Conservation (phyloP, 2,888 invertebrate species). For the Frankliniella fusca region DNA sequence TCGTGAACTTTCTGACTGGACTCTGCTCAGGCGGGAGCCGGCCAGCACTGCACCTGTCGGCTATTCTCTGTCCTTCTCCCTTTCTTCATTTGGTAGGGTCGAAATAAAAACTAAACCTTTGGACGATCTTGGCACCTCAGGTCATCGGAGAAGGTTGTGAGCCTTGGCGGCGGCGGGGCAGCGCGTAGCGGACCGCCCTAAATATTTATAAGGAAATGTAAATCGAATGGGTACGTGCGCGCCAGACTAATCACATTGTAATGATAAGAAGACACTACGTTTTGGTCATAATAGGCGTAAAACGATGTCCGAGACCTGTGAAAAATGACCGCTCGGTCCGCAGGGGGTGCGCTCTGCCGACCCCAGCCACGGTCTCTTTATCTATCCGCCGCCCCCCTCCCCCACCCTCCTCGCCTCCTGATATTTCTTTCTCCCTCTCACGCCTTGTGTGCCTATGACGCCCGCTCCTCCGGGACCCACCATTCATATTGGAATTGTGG, state of each 20-base stretch:
- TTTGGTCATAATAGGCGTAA: slow-evolving; percentile 25
- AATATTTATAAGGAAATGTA: slow-evolving; percentile 9
- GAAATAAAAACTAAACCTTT: too few relatives aligned
- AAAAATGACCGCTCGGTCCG: neutral
- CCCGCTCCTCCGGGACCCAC: neutral
- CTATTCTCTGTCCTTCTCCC: too few relatives aligned
- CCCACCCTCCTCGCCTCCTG: neutral
- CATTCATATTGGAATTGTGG: too few relatives aligned
- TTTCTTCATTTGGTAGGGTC: too few relatives aligned
- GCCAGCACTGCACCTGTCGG: too few relatives aligned
- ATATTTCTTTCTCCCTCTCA: neutral
- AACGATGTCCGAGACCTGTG: slow-evolving; percentile 5
- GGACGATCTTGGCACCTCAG: neutral
- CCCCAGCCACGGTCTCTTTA: neutral
- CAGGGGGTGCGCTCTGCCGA: neutral
- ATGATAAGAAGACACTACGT: slow-evolving; percentile 15
- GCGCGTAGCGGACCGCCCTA: neutral
- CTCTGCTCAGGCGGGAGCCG: too few relatives aligned
- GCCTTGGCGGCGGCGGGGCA: neutral
- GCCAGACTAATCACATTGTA: neutral
- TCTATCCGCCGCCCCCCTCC: neutral
- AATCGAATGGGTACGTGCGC: neutral
- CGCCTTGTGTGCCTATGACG: neutral
- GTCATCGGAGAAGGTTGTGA: neutral
- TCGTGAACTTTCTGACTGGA: too few relatives aligned